Evolutionary conservation across 2,797 vertebrate genomes (phyloP), one percentile per base, ranked within the genome.

Genomic region (Alauda arvensis): DNA sequence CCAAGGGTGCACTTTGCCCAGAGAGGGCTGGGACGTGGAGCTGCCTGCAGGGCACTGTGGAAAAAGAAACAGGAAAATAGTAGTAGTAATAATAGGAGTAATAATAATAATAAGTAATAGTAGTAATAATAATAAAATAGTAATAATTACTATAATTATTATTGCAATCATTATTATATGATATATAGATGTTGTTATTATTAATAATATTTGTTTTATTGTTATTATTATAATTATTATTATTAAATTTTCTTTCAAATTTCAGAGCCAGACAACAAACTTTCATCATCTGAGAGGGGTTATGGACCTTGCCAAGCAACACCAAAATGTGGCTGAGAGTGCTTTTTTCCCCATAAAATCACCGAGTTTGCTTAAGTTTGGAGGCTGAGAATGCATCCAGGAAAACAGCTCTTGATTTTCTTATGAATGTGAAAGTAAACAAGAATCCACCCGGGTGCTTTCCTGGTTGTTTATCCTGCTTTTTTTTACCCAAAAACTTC

Each of bases 241-340:
- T 53, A 25, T 20, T 26, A 12, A 3, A 12, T 20, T 79, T 87
- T 80, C 43, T n/a, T 75, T 52, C 24, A 39, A 18, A 62, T 76
- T 20, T 40, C 8, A 17, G 16, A 83, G 8, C n/a, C 49, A 33
- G 53, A 42, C 3, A 39, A 45, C 40, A 89, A 75, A 5, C 0
- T 57, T 19, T 19, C 2, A 14, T 28, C 18, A 21, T 6, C 2
- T 59, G 18, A 51, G 18, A 70, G 9, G 15, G 10, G 3, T 28
- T 63, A 51, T 68, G 8, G 42, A 42, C 17, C 9, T 85, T 55
- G 7, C 12, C 0, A 0, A 82, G 49, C 31, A 70, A 26, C n/a
- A 46, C 31, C 7, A 3, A 52, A 79, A 70, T 1, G 13, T 0
- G 2, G 0, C 13, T 29, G 18, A 17, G 25, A 37, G 5, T 16